Base-by-base conservation (phyloP, 2,888 invertebrate genomes). In the Anticlea derivata region DNA sequence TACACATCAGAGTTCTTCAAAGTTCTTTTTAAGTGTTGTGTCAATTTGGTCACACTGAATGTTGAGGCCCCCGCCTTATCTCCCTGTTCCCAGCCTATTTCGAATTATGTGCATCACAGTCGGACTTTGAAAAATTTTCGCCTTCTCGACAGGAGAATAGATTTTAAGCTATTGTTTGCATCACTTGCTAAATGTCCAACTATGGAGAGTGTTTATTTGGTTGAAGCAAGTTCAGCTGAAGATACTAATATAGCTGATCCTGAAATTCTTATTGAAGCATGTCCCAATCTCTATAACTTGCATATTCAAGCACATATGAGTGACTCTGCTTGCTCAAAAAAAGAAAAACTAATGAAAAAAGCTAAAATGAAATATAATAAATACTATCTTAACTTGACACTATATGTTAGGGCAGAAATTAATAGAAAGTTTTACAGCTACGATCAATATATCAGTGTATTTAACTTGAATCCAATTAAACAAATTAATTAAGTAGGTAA, bases 171-270 rank as follows among this genome's bases (percentile, higher is more conserved):
- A n/a, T 48, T 86, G 40, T 81, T 85, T 61, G 52, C 65, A 33
- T 64, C 73, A 38, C 65, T 87, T 47, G 73, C 78, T 46, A 70
- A 78, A 60, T 83, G 83, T 69, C 60, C 44, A 17, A 70, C 61
- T 17, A 65, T 88, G 59, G 84, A 87, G 73, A 87, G 83, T 68
- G 67, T 88, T 52, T 65, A 76, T 60, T 53, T 86, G 34, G 23
- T 67, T 2, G 84, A 86, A 52, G 70, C 73, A 34, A 57, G 49
- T 33, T 34, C 49, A 4, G 39, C 41, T 24, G 62, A 72, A 8
- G 55, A 34, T 43, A 72, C 68, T 54, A 61, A 71, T 27, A 34
- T 81, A 11, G 63, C 66, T 17, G 65, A 81, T 62, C 77, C 82
- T 35, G 65, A 54, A 12, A 12, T 60, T 22, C 44, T 88, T 37